Percentiles rank a stretch among this genome's conserved stretches.
Evolutionary conservation across 1,140 invertebrate genomes (phyloP).

Genomic region (Leptonema lineaticorne): DNA sequence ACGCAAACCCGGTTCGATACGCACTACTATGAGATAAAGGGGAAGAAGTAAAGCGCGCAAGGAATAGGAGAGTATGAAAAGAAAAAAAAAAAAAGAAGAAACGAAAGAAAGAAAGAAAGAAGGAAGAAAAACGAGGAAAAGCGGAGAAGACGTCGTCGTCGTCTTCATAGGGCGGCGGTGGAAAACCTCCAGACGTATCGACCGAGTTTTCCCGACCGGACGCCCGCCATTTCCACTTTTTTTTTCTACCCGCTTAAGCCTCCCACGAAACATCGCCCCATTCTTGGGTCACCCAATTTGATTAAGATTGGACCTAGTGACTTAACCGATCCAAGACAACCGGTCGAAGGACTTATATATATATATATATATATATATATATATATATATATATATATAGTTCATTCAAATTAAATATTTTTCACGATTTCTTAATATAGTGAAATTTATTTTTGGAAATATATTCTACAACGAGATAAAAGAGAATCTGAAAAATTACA

Average conservation of each 20-base stretch:
- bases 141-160: too few relatives aligned
- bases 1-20: too few relatives aligned
- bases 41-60: too few relatives aligned
- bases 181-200: conserved; percentile 21
- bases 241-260: neutral
- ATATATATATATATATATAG: neutral
- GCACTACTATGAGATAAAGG: too few relatives aligned
- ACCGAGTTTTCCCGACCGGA: neutral
- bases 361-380: neutral
- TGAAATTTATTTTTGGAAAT: too few relatives aligned
- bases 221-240: neutral
- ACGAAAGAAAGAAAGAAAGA: too few relatives aligned
- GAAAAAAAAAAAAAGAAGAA: too few relatives aligned
- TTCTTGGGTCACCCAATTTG: neutral
- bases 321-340: neutral
- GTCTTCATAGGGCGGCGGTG: neutral
- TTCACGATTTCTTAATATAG: too few relatives aligned
- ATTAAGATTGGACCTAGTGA: conserved; percentile 10
- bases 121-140: neutral
- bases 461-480: too few relatives aligned
- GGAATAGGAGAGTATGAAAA: too few relatives aligned
- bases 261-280: neutral
- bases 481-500: too few relatives aligned
- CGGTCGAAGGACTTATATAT: neutral
- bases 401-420: too few relatives aligned